phyloP scores from a whole-genome alignment of 2,888 invertebrate species.

The Lochmaea capreae region DNA sequence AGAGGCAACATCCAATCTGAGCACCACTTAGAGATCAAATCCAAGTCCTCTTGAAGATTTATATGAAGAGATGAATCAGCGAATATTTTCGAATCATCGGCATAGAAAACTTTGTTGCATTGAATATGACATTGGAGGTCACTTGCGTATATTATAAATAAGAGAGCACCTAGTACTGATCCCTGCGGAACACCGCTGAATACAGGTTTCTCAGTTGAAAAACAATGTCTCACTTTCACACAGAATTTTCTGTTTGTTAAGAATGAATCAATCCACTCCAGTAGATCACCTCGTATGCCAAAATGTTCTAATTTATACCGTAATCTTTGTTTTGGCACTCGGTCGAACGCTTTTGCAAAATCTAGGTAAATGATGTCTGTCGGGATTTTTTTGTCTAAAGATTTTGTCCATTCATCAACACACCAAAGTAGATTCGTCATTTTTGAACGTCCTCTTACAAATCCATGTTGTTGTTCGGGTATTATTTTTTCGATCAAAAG shows the following conservation, averaged over 20 bases:
- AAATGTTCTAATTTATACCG: background rate
- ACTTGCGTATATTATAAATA: background rate
- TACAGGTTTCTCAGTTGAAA: too few relatives aligned
- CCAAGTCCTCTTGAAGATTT: background rate
- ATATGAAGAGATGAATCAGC: background rate
- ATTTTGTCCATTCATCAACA: constrained; percentile 4
- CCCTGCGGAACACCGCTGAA: too few relatives aligned
- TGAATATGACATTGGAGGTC: too few relatives aligned
- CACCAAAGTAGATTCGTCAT: constrained; percentile 4
- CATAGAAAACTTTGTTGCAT: too few relatives aligned
- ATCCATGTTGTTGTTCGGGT: background rate
- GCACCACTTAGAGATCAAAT: background rate
- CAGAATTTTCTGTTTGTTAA: too few relatives aligned
- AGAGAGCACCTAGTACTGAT: too few relatives aligned
- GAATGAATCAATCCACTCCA: too few relatives aligned
- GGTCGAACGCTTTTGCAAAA: background rate
- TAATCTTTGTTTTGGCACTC: background rate
- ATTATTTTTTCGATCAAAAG: too few relatives aligned
- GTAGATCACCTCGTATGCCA: background rate
- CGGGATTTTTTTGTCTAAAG: background rate
- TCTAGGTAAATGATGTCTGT: background rate
- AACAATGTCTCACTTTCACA: too few relatives aligned
- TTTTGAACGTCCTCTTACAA: background rate
- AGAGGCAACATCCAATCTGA: too few relatives aligned
- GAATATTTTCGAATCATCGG: too few relatives aligned